Evolutionary conservation across 2,113 vertebrate genomes (phyloP), one percentile per base, ranked within the genome.

Genomic region (Hippocampus mohnikei): DNA sequence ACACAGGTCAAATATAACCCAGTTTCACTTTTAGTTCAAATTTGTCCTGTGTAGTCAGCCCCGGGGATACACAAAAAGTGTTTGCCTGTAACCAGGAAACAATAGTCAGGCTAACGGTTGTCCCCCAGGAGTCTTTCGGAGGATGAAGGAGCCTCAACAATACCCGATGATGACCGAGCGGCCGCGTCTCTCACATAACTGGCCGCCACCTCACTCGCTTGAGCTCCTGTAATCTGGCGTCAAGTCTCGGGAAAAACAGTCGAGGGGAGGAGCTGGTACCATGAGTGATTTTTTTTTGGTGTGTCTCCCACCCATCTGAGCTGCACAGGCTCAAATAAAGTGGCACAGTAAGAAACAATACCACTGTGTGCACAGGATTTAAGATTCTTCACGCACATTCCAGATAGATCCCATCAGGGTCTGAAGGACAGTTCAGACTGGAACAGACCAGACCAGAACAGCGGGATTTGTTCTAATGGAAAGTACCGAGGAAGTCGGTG

Each of bases 91-190:
- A 55, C 76, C 58, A 78, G 81, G 70, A 82, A 87, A 89, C 8
- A 48, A 27, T 67, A 87, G 82, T 77, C 52, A 73, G 66, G 52
- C 62, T 70, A 64, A 74, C 70, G 71, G 53, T 44, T 67, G 80
- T 80, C 82, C 78, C 78, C 85, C 79, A 83, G 82, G 84, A 78
- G 73, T 83, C 74, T 75, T 74, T 53, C 21, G 10, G 68, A 71
- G 81, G 78, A 46, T 67, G 63, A 84, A 37, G 66, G 81, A 83
- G 81, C 77, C 81, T 74, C 78, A 79, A 88, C 86, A 90, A 90
- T 86, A 81, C 80, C 79, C 75, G 73, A 75, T 23, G 52, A 55
- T 55, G 52, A 55, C n/a, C 52, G 10, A 55, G 21, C 3, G 52
- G 21, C 18, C 48, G 6, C 48, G 55, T 29, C 55, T 56, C 55